Evolutionary conservation across 2,888 invertebrate species (phyloP).

Genomic region (Scelioninae gen. 2): DNA sequence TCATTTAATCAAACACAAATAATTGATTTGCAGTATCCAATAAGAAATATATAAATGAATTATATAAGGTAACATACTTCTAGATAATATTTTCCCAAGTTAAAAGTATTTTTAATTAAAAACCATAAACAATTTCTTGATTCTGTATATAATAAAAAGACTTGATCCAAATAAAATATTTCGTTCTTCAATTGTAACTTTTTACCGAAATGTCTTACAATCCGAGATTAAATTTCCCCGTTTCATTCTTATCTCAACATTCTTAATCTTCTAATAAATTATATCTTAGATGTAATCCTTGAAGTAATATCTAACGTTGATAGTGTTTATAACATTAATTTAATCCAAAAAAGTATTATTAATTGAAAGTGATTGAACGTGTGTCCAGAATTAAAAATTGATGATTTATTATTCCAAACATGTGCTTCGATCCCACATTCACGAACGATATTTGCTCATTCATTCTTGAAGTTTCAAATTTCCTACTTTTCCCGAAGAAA

Average conservation of each 20-base stretch:
- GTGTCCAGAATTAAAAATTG: not conserved
- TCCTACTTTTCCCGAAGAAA: not conserved
- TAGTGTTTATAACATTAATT: not conserved
- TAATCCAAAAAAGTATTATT: not conserved
- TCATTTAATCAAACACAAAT: no score
- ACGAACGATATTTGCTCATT: not conserved
- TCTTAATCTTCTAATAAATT: conserved; percentile 7
- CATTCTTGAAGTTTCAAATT: not conserved
- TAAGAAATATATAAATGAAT: no score
- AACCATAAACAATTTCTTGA: not conserved
- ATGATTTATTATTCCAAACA: not conserved
- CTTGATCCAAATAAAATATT: conserved; percentile 11
- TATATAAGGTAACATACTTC: no score
- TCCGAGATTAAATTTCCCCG: conserved; percentile 10
- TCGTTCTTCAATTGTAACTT: conserved; percentile 6
- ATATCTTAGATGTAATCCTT: conserved; percentile 1
- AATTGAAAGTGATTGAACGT: not conserved
- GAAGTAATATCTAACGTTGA: not conserved
- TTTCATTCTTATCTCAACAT: conserved; percentile 16
- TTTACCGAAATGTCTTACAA: conserved; percentile 12
- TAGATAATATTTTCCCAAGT: no score
- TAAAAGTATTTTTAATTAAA: not conserved
- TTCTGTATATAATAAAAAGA: not conserved
- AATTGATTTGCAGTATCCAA: no score
- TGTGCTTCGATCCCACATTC: not conserved